Evolutionary conservation across 2,797 vertebrate genomes (phyloP).

Genomic region (Acropternis orthonyx): DNA sequence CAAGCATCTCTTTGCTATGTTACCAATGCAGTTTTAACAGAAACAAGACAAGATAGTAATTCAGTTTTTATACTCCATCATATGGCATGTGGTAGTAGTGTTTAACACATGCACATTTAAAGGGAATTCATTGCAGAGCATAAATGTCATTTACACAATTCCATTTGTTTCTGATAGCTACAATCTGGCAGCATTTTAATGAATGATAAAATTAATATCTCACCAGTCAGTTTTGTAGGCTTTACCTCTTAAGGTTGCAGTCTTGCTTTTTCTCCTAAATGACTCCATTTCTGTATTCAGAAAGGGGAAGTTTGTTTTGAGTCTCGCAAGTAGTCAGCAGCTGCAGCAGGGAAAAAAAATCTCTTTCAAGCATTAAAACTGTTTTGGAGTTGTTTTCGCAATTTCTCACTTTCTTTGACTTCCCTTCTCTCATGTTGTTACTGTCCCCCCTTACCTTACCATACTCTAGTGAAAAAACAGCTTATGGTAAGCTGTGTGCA

Average conservation of each 20-base stretch:
- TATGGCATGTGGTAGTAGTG: neutral
- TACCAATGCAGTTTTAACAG: neutral
- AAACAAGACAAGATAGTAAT: neutral
- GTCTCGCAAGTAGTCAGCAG: neutral
- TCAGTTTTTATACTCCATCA: neutral
- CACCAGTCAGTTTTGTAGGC: neutral
- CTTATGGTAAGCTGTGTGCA: neutral
- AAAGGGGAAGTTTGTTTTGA: neutral
- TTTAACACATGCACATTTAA: neutral
- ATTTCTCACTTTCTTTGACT: neutral
- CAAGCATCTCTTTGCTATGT: neutral
- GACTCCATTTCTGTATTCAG: neutral
- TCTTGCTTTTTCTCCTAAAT: neutral
- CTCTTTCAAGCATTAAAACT: neutral
- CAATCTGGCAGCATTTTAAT: neutral
- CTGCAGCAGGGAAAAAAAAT: neutral
- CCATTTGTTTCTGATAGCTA: neutral
- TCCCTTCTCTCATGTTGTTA: neutral
- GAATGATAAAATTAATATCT: neutral
- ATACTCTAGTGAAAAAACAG: neutral
- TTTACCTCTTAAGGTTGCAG: neutral
- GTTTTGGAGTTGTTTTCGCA: neutral
- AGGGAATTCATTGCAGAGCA: neutral
- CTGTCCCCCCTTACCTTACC: neutral
- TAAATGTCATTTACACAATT: neutral